phyloP scores from a whole-genome alignment of 92 coral and sea anemone genomes.

The Parazoanthus atlanticus region DNA sequence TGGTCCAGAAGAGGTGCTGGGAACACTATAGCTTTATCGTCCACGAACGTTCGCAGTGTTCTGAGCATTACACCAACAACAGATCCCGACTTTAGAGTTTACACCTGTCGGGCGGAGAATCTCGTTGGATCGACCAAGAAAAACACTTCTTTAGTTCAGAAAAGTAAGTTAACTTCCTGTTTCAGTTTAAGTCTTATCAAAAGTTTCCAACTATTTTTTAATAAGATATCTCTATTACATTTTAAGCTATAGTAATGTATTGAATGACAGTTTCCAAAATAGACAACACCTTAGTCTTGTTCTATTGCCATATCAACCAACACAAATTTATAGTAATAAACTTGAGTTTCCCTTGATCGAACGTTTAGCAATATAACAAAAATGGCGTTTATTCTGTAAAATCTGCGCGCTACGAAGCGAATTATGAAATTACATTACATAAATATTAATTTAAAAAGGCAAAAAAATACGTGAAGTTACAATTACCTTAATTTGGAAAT shows the following conservation, averaged over 20 bases:
- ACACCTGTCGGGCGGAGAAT: slow-evolving; percentile 31
- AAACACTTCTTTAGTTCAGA: slow-evolving; percentile 6
- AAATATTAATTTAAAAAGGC: too few relatives aligned
- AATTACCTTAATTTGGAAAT: too few relatives aligned
- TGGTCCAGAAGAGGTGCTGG: slow-evolving; percentile 12
- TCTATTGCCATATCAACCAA: neutral
- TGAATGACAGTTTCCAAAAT: neutral
- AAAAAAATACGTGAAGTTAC: too few relatives aligned
- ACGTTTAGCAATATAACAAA: too few relatives aligned
- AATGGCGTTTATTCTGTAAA: too few relatives aligned
- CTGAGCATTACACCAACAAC: neutral
- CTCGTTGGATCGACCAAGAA: neutral
- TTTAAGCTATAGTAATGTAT: neutral
- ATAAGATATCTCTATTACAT: neutral
- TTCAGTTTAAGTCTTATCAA: neutral
- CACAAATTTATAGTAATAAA: neutral
- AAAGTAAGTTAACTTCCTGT: neutral
- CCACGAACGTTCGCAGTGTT: neutral
- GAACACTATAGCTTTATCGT: neutral
- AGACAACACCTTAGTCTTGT: neutral
- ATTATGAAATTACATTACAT: too few relatives aligned
- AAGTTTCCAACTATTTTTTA: neutral
- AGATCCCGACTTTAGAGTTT: neutral
- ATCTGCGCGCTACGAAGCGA: too few relatives aligned
- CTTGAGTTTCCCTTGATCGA: too few relatives aligned